Base-by-base conservation (phyloP, 2,888 invertebrate species). In the Standfussiana lucernea region DNA sequence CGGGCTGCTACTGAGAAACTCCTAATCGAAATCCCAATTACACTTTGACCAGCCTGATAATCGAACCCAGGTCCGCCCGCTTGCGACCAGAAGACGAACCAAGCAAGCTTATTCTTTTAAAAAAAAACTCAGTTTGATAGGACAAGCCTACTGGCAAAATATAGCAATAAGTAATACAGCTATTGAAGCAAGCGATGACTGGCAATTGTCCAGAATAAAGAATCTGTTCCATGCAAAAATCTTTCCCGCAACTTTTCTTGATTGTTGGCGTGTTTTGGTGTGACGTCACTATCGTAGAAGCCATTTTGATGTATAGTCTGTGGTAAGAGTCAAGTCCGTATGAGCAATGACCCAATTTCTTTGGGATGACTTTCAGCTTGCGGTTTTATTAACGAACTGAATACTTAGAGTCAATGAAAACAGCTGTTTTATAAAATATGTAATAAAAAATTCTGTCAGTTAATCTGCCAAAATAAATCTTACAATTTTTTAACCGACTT, bases 261-360 rank as follows among this genome's bases (percentile, higher is more conserved):
- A 64, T 40, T 15, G 40, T 40, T 40, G n/a, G 40, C 40, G 24
- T 37, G 64, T 40, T 40, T 64, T 64, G 40, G 15, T 40, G 40
- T 64, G 64, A 64, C 64, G 64, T 64, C 64, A 64, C 40, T 40
- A 64, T 37, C 40, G 37, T 11, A 40, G 64, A 40, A 64, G 40
- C 40, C 40, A 40, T 64, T 64, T 64, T 64, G 8, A 28, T 64
- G 64, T 64, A 28, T 28, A 64, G 64, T 40, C 64, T 64, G 37
- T 77, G 35, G 66, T 53, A 53, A 13, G 18, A 35, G 47, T 77
- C 32, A 40, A 61, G 47, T 69, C 15, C 28, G 69, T 35, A 77
- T 82, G 68, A 79, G 53, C 66, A 83, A 83, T 82, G 82, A 74
- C 80, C 80, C 40, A 40, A 66, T 82, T 82, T 84, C 56, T 84